Conservation (phyloP, 2,888 invertebrate genomes). For the Dicyrtoma fusca region DNA sequence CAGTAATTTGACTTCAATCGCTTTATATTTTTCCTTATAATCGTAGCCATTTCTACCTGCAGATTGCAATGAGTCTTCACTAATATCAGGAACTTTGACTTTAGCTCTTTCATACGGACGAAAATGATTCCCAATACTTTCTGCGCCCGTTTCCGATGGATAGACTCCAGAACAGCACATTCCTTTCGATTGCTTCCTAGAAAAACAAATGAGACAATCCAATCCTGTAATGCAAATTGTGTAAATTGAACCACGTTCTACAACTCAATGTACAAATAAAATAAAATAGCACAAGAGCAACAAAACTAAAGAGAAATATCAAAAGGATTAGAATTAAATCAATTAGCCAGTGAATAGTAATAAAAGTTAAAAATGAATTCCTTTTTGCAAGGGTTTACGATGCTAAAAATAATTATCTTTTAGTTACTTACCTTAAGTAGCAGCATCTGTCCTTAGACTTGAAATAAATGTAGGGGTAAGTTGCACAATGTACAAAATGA, state of each 20-base stretch:
- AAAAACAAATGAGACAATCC: no score
- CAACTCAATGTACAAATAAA: no score
- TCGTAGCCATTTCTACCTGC: constrained; percentile 48
- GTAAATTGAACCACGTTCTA: no score
- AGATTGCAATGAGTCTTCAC: constrained; percentile 43
- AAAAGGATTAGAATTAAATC: background rate
- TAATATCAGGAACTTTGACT: constrained; percentile 45
- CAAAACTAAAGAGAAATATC: background rate
- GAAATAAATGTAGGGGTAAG: constrained; percentile 44
- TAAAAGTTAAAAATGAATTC: no score
- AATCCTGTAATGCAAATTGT: no score
- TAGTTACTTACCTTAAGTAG: constrained; percentile 14
- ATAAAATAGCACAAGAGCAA: constrained; percentile 1
- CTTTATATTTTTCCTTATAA: constrained; percentile 45
- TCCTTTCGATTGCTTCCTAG: constrained; percentile 43
- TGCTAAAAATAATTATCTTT: no score
- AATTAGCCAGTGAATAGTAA: no score
- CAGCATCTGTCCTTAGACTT: constrained; percentile 50
- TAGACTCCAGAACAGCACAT: constrained; percentile 49
- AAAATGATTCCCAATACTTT: constrained; percentile 45
- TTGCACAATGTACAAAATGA: constrained; percentile 50
- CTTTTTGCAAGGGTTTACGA: no score
- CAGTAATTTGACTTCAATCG: constrained; percentile 47
- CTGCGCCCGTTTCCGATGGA: constrained; percentile 29
- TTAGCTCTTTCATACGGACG: constrained; percentile 43